Percentiles rank a stretch among this genome's conserved stretches.
phyloP scores from a whole-genome alignment of 2,797 vertebrate genomes.

The Protonibea diacanthus region DNA sequence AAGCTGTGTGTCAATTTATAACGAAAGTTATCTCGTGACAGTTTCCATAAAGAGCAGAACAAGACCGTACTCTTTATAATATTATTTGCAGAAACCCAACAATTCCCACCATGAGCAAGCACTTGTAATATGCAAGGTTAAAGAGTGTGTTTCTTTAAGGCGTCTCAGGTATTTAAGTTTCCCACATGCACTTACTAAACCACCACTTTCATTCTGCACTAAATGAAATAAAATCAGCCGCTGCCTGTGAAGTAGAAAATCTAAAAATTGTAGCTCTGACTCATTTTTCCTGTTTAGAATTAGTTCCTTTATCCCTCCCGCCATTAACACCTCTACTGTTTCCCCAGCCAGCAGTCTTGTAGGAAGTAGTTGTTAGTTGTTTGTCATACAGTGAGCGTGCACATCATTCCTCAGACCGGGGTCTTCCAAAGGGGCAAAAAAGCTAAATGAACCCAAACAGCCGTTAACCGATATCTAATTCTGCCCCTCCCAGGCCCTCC shows the following conservation, averaged over 20 bases:
- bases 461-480: constrained; percentile 58
- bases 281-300: not conserved
- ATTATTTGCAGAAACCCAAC: too few species aligned
- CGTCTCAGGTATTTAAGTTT: not conserved
- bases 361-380: not conserved
- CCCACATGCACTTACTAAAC: not conserved
- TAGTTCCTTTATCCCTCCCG: not conserved
- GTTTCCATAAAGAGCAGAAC: too few species aligned
- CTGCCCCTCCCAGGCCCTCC: constrained; percentile 86
- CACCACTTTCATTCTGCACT: not conserved
- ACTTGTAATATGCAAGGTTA: not conserved
- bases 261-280: not conserved
- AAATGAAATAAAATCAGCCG: not conserved
- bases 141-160: not conserved
- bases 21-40: too few species aligned
- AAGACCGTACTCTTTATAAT: too few species aligned
- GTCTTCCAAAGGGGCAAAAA: constrained; percentile 23
- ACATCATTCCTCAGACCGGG: not conserved
- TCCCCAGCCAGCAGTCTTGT: not conserved
- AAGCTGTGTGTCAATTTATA: too few species aligned
- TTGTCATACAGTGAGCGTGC: not conserved
- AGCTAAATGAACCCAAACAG: not conserved
- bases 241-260: not conserved
- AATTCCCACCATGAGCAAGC: not conserved
- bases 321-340: too few species aligned